A percentile compares a stretch with the other conserved stretches of the same genome.
Evolutionary conservation across 2,113 vertebrate species (phyloP).

Genomic region (Tyrannus savana): DNA sequence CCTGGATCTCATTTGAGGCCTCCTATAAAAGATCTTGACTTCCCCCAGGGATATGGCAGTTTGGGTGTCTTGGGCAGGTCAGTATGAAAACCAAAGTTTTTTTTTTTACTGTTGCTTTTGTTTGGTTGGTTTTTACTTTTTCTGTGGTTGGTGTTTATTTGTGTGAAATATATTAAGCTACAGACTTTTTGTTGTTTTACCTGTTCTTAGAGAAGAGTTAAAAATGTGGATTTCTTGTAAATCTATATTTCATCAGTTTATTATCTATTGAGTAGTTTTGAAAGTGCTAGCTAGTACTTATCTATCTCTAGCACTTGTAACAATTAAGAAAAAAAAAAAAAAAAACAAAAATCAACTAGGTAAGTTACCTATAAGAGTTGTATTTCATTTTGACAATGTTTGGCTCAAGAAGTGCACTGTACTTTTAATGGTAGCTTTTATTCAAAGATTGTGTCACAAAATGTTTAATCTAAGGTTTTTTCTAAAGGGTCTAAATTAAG

Average conservation of each 20-base stretch:
- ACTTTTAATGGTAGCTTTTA: accelerated
- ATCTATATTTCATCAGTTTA: accelerated
- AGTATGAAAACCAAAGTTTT: accelerated
- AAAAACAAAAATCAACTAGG: accelerated
- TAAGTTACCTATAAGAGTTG: accelerated
- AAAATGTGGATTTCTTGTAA: accelerated
- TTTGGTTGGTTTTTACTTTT: accelerated
- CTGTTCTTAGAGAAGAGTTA: accelerated
- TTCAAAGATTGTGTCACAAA: accelerated
- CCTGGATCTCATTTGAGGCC: neutral
- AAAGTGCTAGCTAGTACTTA: accelerated
- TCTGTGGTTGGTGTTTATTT: accelerated
- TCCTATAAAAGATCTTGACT: neutral
- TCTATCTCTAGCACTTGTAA: accelerated
- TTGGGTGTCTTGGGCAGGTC: accelerated
- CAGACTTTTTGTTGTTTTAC: accelerated
- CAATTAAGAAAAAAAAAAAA: accelerated
- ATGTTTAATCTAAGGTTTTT: accelerated
- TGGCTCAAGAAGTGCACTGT: accelerated
- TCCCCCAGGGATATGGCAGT: accelerated
- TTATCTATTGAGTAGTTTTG: accelerated
- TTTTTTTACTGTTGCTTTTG: no score
- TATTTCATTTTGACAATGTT: accelerated
- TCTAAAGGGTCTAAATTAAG: neutral
- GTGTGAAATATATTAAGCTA: accelerated